Evolutionary conservation across 2,797 vertebrate genomes (phyloP).

Genomic region (Hipposideros larvatus): DNA sequence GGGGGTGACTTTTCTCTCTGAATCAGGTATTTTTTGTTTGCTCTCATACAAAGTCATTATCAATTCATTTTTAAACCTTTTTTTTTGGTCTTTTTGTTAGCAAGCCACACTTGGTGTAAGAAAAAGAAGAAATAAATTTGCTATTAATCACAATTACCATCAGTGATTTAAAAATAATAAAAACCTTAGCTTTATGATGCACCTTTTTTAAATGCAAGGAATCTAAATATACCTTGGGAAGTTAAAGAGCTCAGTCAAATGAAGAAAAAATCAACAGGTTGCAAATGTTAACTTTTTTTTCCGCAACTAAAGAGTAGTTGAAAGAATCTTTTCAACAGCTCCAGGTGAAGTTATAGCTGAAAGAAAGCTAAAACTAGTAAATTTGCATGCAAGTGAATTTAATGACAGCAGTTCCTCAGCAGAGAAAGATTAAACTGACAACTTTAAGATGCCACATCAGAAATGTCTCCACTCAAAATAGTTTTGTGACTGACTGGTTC

Average conservation of each 20-base stretch:
- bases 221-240: slow-evolving; percentile 57
- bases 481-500: slow-evolving; percentile 78
- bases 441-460: slow-evolving; percentile 87
- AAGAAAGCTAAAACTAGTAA: slow-evolving; percentile 71
- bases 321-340: slow-evolving; percentile 72
- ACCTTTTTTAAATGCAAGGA: neutral
- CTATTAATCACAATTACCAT: slow-evolving; percentile 32
- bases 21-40: slow-evolving; percentile 50
- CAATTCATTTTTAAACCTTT: slow-evolving; percentile 42
- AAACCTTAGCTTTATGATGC: neutral
- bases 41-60: slow-evolving; percentile 54
- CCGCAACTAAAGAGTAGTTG: slow-evolving; percentile 47
- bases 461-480: slow-evolving; percentile 85
- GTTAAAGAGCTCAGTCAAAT: slow-evolving; percentile 70
- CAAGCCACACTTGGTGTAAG: neutral
- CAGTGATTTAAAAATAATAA: slow-evolving; percentile 49
- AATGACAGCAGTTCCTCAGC: slow-evolving; percentile 81
- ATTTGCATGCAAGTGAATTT: slow-evolving; percentile 83
- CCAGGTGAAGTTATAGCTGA: slow-evolving; percentile 48
- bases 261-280: slow-evolving; percentile 54
- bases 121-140: slow-evolving; percentile 44
- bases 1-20: neutral
- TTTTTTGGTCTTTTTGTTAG: neutral
- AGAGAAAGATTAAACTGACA: slow-evolving; percentile 87
- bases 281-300: slow-evolving; percentile 67